Base-by-base conservation (phyloP, 2,888 invertebrate species). In the Nephrocerus scutellatus region DNA sequence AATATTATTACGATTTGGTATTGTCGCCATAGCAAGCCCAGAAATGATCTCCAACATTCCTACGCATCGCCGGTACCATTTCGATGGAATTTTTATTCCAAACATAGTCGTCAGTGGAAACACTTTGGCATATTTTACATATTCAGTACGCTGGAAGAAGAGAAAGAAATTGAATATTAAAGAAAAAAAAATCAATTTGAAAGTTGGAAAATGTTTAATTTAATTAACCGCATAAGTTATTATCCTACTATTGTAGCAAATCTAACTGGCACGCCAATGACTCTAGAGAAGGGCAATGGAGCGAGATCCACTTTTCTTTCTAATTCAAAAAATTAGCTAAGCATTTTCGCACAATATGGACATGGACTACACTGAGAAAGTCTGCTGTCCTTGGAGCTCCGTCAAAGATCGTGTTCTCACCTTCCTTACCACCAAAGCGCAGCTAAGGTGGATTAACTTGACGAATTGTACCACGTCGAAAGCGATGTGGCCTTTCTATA, bases 51-150 rank as follows among this genome's bases (percentile, higher is more conserved):
- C 91, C 54, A 87, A 71, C 14, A 80, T 78, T 39, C 91, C 91
- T 41, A 91, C 83, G 6, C 82, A 75, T 59, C 89, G 76, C 52
- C 91, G 74, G 64, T 90, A 91, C 88, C 89, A 89, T 75, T 91
- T 91, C 40, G 90, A 88, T 32, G 90, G 88, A 50, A 92, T 74
- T 72, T 90, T 90, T 58, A 90, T 79, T 59, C 87, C 86, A 49
- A 91, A 70, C 42, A 80, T 74, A 51, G 82, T 82, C 32, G 85
- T 76, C 33, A 91, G 69, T 29, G 91, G 91, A 68, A 92, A 91
- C 41, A 90, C 90, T 74, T 91, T 91, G n/a, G 91, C 85, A 68
- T 91, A 91, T 70, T 88, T 85, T n/a, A 91, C 90, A 62, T 89
- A 92, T 68, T 91, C 90, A 70, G 88, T 88, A 62, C 91, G 77